Evolutionary conservation across 2,888 invertebrate genomes (phyloP).

Genomic region (Apotomis turbidana): DNA sequence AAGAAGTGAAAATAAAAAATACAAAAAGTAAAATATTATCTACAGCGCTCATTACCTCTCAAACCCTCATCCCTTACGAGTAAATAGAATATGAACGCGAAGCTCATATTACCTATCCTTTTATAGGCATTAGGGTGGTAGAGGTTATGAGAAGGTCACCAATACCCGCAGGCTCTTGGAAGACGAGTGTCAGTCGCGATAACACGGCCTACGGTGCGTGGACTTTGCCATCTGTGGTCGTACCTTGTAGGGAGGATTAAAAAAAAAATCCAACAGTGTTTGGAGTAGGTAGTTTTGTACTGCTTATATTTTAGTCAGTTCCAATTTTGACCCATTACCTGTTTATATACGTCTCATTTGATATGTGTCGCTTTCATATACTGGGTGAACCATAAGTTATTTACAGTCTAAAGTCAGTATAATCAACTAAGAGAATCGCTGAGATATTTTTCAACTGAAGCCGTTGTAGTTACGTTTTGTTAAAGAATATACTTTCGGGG

Average conservation of each 20-base stretch:
- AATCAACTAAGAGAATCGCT: too few species aligned
- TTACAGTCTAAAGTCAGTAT: too few species aligned
- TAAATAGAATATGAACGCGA: background rate
- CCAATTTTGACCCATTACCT: too few species aligned
- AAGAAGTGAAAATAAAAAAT: too few species aligned
- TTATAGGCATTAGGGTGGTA: constrained; percentile 10
- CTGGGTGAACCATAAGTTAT: too few species aligned
- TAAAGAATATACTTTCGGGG: too few species aligned
- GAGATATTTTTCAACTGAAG: too few species aligned
- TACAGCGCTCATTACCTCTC: background rate
- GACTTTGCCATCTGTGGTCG: background rate
- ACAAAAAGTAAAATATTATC: too few species aligned
- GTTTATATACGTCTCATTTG: too few species aligned
- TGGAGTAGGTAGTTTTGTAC: background rate
- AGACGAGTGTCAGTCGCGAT: constrained; percentile 23
- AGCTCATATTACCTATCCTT: background rate
- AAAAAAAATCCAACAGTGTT: background rate
- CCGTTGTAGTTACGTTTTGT: too few species aligned
- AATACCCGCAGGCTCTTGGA: constrained; percentile 8
- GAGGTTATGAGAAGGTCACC: constrained; percentile 12
- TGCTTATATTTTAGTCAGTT: too few species aligned
- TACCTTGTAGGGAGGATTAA: background rate
- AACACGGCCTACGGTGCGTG: constrained; percentile 2
- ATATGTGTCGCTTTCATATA: too few species aligned
- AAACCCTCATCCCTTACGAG: background rate